These are phyloP conservation scores for Monomorium pharaonis DNA, from an alignment of 1,140 invertebrate species.

Conservation along the genomic window DNA sequence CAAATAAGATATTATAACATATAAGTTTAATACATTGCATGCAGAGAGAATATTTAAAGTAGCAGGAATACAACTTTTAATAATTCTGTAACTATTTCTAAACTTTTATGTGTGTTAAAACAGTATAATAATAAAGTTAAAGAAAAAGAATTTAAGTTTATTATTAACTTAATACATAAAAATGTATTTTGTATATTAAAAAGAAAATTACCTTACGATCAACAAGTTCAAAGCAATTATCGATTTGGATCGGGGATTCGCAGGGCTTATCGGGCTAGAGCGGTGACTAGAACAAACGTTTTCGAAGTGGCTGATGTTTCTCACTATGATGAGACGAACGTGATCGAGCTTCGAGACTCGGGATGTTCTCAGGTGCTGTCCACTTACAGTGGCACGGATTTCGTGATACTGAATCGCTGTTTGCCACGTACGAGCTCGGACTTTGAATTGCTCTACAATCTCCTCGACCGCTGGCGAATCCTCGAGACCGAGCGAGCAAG, in stretches of 20 bases:
- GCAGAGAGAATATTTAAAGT: neutral
- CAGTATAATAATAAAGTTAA: neutral
- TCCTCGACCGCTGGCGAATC: slow-evolving; percentile 89
- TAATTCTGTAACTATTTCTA: neutral
- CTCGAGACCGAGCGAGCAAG: slow-evolving; percentile 87
- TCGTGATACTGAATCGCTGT: slow-evolving; percentile 70
- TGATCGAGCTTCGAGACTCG: neutral
- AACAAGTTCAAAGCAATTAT: neutral
- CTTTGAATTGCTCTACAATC: slow-evolving; percentile 87
- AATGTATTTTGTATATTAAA: neutral
- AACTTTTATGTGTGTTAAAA: neutral
- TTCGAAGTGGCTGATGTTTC: neutral
- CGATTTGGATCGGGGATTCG: slow-evolving; percentile 35
- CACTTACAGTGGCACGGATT: slow-evolving; percentile 56
- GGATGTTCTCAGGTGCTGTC: slow-evolving; percentile 15
- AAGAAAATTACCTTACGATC: neutral
- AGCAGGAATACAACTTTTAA: neutral
- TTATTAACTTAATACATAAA: neutral
- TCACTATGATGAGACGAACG: neutral
- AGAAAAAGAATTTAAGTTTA: neutral
- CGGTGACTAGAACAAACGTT: neutral
- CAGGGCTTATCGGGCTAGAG: slow-evolving; percentile 69
- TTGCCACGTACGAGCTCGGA: slow-evolving; percentile 85
- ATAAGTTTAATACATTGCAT: no score
- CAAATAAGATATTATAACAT: no score